These are phyloP conservation scores for Cybosia mesomella DNA, from an alignment of 2,888 invertebrate species.

Conservation along the genomic window DNA sequence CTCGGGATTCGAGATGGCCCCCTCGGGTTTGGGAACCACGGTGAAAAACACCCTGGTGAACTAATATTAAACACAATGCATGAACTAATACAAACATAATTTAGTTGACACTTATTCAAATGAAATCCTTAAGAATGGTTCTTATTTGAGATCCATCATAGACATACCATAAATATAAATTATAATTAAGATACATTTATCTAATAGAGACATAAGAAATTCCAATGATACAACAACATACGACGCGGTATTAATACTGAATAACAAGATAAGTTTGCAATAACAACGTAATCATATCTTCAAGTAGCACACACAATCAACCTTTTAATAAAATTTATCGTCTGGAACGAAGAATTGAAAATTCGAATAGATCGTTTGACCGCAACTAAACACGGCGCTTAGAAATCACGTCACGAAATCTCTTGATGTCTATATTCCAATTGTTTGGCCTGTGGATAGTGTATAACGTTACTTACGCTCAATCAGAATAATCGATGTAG, in stretches of 20 bases:
- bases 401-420: conserved; percentile 48
- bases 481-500: conserved; percentile 42
- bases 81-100: too few relatives aligned
- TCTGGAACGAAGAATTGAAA: conserved; percentile 21
- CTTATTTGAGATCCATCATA: not conserved
- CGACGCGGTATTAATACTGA: too few relatives aligned
- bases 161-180: not conserved
- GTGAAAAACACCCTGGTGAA: too few relatives aligned
- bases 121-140: too few relatives aligned
- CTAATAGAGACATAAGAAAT: not conserved
- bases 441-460: conserved; percentile 37
- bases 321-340: conserved; percentile 29
- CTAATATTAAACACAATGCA: too few relatives aligned
- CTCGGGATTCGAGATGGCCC: too few relatives aligned
- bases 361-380: conserved; percentile 34
- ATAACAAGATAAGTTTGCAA: not conserved
- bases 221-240: not conserved
- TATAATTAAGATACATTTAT: not conserved
- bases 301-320: not conserved
- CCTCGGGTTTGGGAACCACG: too few relatives aligned
- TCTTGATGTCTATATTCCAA: conserved; percentile 47
- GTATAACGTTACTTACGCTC: conserved; percentile 31
- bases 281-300: not conserved
- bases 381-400: conserved; percentile 38
- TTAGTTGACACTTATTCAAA: too few relatives aligned